phyloP scores from a whole-genome alignment of 2,797 vertebrate species.

The Discoglossus pictus region DNA sequence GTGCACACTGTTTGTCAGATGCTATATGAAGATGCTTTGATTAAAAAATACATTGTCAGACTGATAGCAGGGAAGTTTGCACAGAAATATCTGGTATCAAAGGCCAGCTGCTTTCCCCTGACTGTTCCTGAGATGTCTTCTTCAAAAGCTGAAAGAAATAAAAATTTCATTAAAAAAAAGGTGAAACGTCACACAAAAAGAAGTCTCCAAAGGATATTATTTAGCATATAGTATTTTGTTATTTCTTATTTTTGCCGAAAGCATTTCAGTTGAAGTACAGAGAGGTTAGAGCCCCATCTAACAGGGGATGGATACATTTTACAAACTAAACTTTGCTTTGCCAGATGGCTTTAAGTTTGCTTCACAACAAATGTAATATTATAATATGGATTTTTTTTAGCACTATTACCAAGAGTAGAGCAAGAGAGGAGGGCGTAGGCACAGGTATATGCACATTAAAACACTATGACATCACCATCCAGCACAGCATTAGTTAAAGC shows the following conservation, averaged over 20 bases:
- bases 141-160: slow-evolving; percentile 60
- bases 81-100: slow-evolving; percentile 60
- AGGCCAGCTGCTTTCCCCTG: slow-evolving; percentile 59
- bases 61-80: slow-evolving; percentile 67
- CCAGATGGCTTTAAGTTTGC: too few relatives aligned
- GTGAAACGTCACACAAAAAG: slow-evolving; percentile 4
- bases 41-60: slow-evolving; percentile 66
- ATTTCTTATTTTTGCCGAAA: slow-evolving; percentile 43
- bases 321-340: too few relatives aligned
- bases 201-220: slow-evolving; percentile 42
- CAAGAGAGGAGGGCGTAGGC: too few relatives aligned
- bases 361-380: too few relatives aligned
- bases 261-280: slow-evolving; percentile 46
- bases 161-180: slow-evolving; percentile 28
- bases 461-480: too few relatives aligned
- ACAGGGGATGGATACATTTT: not conserved
- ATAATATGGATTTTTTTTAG: too few relatives aligned
- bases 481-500: too few relatives aligned
- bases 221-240: slow-evolving; percentile 47
- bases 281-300: slow-evolving; percentile 27
- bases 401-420: too few relatives aligned
- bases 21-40: slow-evolving; percentile 68
- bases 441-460: too few relatives aligned
- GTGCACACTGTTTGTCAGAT: slow-evolving; percentile 58
- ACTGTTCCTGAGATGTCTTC: slow-evolving; percentile 55